A percentile compares a stretch with the other conserved stretches of the same genome.
Evolutionary conservation across 2,888 invertebrate species (phyloP).

Genomic region (Thalpophila matura): DNA sequence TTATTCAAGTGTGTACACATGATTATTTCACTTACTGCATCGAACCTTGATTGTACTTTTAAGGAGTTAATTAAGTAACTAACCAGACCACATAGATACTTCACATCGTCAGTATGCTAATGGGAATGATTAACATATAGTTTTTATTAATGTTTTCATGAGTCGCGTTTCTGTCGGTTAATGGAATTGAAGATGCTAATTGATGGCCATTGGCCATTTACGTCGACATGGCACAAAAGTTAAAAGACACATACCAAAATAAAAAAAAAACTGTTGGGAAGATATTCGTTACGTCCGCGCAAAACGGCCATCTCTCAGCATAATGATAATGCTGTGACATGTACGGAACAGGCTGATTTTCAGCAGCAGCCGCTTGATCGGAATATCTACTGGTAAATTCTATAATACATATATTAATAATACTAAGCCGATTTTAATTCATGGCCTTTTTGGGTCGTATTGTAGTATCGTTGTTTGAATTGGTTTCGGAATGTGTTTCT

Average conservation of each 20-base stretch:
- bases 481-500: conserved; percentile 34
- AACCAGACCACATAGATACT: conserved; percentile 14
- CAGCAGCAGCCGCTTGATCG: too few species aligned
- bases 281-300: too few species aligned
- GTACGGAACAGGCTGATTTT: too few species aligned
- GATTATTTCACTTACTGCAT: neutral
- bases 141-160: conserved; percentile 38
- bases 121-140: conserved; percentile 19
- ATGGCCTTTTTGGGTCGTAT: conserved; percentile 18
- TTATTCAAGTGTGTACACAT: conserved; percentile 2
- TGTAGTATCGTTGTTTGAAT: conserved; percentile 17
- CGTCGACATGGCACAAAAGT: too few species aligned
- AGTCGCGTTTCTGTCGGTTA: neutral
- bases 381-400: conserved; percentile 2
- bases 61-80: conserved; percentile 33
- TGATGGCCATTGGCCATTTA: neutral
- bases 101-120: conserved; percentile 37
- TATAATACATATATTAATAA: too few species aligned
- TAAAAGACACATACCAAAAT: too few species aligned
- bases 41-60: conserved; percentile 24
- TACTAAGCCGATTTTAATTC: neutral
- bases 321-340: too few species aligned
- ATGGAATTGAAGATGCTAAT: neutral
- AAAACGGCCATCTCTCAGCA: too few species aligned
- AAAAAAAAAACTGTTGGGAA: too few species aligned